Base-by-base conservation (phyloP, 2,113 vertebrate genomes). In the Eidolon helvum region DNA sequence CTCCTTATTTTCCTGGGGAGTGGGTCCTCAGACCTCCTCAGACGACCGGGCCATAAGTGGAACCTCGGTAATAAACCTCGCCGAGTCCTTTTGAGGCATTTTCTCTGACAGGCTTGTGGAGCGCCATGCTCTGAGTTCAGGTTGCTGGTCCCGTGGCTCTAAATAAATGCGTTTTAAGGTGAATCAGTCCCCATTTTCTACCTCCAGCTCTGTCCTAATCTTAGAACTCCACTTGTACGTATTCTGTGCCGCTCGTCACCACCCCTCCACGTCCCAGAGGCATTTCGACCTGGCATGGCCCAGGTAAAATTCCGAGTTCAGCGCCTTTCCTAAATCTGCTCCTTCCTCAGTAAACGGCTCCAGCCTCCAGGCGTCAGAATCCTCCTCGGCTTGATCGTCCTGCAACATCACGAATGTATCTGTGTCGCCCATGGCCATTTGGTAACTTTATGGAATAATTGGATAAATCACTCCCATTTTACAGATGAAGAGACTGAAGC, bases 31-130 rank as follows among this genome's bases (percentile, higher is more conserved):
- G 57, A 19, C 35, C 43, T 65, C 26, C 28, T 9, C 22, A 82
- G 15, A 3, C 10, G 14, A 68, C 45, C 28, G 12, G 22, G 28
- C 45, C 3, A 0, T 72, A 57, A 63, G 0, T 35, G 1, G 26
- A 68, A 8, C 26, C 21, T 55, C 19, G 30, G 30, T 1, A 26
- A 40, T n/a, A 43, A n/a, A n/a, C n/a, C n/a, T n/a, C 30, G 10
- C 28, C 16, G 16, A 43, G 1, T 38, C 30, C 53, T 72, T 48
- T 9, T n/a, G 65, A 72, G 71, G 10, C n/a, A 50, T 79, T 68
- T 33, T 59, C 66, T 94, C 28, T 35, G 1, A 0, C 24, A 15
- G 92, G 55, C 35, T 71, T 35, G 4, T 21, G n/a, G 21, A 61
- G 14, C 7, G 21, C 19, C 84, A n/a, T 21, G 16, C 21, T 18